Conservation (phyloP, 2,113 vertebrate species). For the Mustela lutreola region DNA sequence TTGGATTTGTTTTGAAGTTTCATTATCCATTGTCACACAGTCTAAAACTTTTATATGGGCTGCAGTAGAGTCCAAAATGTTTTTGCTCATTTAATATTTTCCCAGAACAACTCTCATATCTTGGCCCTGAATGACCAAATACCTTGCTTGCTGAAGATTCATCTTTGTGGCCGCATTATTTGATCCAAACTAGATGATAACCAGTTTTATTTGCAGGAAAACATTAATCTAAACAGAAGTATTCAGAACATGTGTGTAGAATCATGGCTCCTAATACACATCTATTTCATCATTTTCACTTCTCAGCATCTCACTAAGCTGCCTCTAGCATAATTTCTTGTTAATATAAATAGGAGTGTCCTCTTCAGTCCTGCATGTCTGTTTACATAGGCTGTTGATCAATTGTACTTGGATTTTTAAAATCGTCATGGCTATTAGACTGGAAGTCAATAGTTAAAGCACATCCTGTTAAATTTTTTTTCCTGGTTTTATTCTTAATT, state of each 20-base stretch:
- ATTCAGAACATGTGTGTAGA: slow-evolving; percentile 82
- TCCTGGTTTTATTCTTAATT: slow-evolving; percentile 83
- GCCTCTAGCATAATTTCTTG: slow-evolving; percentile 69
- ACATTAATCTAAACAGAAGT: slow-evolving; percentile 83
- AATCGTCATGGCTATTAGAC: neutral
- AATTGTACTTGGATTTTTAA: slow-evolving; percentile 40
- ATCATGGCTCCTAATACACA: slow-evolving; percentile 75
- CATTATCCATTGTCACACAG: neutral
- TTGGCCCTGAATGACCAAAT: slow-evolving; percentile 74
- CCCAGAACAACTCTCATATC: slow-evolving; percentile 78
- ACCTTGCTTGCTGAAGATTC: slow-evolving; percentile 74
- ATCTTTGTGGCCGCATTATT: slow-evolving; percentile 80
- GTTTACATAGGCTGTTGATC: neutral
- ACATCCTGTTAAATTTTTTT: slow-evolving; percentile 23
- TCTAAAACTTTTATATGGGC: neutral
- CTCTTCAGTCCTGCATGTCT: neutral
- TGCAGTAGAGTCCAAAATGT: slow-evolving; percentile 66
- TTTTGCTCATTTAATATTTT: slow-evolving; percentile 81
- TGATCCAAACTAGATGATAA: slow-evolving; percentile 75
- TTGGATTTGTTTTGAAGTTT: slow-evolving; percentile 50
- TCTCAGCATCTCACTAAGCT: neutral
- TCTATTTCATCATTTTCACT: slow-evolving; percentile 75
- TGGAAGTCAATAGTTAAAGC: neutral
- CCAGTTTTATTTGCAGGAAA: slow-evolving; percentile 85
- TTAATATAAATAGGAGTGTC: neutral